phyloP scores from a whole-genome alignment of 2,113 vertebrate genomes.

The Corythornis cristatus region DNA sequence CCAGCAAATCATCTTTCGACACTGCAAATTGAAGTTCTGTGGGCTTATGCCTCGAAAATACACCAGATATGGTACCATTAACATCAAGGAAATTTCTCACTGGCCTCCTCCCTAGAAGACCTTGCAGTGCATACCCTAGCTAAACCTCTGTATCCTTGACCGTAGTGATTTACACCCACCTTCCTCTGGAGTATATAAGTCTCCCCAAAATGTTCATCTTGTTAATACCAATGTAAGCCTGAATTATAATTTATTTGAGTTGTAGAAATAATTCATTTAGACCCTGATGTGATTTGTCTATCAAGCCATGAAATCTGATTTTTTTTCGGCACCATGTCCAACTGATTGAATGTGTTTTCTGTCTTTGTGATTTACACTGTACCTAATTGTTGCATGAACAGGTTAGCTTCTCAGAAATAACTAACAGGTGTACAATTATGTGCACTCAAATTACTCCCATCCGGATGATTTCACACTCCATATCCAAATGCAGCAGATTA shows the following conservation, averaged over 20 bases:
- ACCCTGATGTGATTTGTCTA: constrained; percentile 70
- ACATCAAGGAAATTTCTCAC: constrained; percentile 21
- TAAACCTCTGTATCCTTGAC: constrained; percentile 9
- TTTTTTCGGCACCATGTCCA: constrained; percentile 19
- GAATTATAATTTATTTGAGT: constrained; percentile 69
- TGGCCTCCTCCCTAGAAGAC: neutral
- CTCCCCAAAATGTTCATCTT: constrained; percentile 1
- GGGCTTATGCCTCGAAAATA: neutral
- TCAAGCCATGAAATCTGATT: constrained; percentile 67
- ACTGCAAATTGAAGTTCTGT: neutral
- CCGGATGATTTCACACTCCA: constrained; percentile 52
- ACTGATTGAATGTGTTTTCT: constrained; percentile 58
- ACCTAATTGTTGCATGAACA: constrained; percentile 54
- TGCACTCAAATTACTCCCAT: constrained; percentile 17
- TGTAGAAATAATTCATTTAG: constrained; percentile 64
- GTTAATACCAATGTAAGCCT: constrained; percentile 42
- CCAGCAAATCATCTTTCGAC: constrained; percentile 40
- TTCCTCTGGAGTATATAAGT: neutral
- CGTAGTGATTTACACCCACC: constrained; percentile 12
- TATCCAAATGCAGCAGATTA: constrained; percentile 24
- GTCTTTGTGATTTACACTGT: constrained; percentile 27
- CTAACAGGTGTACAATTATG: constrained; percentile 67
- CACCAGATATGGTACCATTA: neutral
- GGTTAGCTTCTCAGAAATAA: constrained; percentile 7
- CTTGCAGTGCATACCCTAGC: neutral